Evolutionary conservation across 2,113 vertebrate species (phyloP).

Genomic region (Scopus umbretta): DNA sequence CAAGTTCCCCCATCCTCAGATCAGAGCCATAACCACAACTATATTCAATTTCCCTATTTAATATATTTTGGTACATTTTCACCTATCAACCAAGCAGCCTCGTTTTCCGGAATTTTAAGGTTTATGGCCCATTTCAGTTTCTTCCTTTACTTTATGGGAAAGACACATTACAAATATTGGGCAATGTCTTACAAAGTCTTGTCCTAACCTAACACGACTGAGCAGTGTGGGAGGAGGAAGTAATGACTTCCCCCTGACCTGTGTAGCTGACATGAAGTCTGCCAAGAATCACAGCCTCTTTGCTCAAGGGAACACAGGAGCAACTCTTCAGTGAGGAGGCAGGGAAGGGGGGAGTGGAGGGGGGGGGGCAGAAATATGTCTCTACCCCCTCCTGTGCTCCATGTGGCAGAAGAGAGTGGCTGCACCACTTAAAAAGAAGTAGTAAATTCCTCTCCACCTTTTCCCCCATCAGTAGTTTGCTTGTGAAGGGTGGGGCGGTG

Average conservation of each 20-base stretch:
- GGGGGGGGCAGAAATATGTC: neutral
- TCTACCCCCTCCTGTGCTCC: constrained; percentile 37
- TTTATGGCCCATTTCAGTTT: constrained; percentile 17
- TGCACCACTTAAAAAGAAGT: neutral
- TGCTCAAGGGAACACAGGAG: constrained; percentile 54
- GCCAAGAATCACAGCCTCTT: constrained; percentile 62
- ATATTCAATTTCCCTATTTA: neutral
- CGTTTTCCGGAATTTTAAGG: neutral
- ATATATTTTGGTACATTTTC: neutral
- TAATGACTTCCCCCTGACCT: constrained; percentile 64
- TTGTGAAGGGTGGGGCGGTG: neutral
- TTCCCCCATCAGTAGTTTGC: neutral
- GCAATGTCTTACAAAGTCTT: constrained; percentile 9
- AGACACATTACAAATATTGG: constrained; percentile 38
- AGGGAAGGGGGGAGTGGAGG: neutral
- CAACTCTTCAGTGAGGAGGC: constrained; percentile 12
- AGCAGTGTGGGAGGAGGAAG: constrained; percentile 59
- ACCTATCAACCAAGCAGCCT: neutral
- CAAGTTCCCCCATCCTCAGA: neutral
- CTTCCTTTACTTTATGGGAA: constrained; percentile 37
- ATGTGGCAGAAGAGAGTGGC: neutral
- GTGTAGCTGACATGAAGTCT: constrained; percentile 50
- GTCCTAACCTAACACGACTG: constrained; percentile 53
- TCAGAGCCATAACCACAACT: neutral
- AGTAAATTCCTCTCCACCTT: constrained; percentile 37